Percentiles rank a stretch among this genome's conserved stretches.
phyloP scores from a whole-genome alignment of 2,888 invertebrate species.

The Caenorhabditis afra region DNA sequence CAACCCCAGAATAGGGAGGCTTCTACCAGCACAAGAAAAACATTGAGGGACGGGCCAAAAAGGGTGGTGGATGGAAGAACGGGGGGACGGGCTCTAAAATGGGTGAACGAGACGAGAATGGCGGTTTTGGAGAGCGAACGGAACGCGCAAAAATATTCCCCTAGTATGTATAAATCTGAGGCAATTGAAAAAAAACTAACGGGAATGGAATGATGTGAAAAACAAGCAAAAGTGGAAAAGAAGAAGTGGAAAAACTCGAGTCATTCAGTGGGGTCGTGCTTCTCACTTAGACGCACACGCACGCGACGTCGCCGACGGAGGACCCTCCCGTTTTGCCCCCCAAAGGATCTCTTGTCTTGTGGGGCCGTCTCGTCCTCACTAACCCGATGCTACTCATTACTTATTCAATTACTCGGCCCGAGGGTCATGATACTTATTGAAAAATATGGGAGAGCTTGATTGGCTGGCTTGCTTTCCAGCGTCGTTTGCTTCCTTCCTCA shows the following conservation, averaged over 20 bases:
- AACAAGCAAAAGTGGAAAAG: constrained; percentile 48
- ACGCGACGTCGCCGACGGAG: constrained; percentile 23
- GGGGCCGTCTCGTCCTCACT: constrained; percentile 31
- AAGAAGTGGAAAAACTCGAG: constrained; percentile 42
- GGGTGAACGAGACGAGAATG: constrained; percentile 1
- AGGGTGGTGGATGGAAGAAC: constrained; percentile 12
- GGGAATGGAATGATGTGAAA: constrained; percentile 51
- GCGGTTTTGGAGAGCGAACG: constrained; percentile 19
- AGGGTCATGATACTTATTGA: constrained; percentile 55
- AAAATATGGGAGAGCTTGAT: constrained; percentile 46
- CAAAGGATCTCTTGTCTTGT: constrained; percentile 53
- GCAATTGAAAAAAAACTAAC: constrained; percentile 50
- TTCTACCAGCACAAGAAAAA: constrained; percentile 36
- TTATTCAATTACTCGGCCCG: constrained; percentile 61
- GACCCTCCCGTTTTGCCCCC: constrained; percentile 38
- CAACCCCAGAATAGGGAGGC: constrained; percentile 37
- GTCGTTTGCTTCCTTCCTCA: neutral
- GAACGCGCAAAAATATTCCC: constrained; percentile 34
- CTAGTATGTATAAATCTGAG: constrained; percentile 57
- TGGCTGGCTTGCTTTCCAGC: neutral
- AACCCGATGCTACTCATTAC: constrained; percentile 53
- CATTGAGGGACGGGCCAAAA: constrained; percentile 29
- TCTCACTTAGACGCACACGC: constrained; percentile 56
- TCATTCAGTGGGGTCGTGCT: constrained; percentile 56
- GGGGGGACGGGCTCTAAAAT: neutral